These are phyloP conservation scores for Tauraco erythrolophus DNA, from an alignment of 2,113 vertebrate species.

Conservation along the genomic window DNA sequence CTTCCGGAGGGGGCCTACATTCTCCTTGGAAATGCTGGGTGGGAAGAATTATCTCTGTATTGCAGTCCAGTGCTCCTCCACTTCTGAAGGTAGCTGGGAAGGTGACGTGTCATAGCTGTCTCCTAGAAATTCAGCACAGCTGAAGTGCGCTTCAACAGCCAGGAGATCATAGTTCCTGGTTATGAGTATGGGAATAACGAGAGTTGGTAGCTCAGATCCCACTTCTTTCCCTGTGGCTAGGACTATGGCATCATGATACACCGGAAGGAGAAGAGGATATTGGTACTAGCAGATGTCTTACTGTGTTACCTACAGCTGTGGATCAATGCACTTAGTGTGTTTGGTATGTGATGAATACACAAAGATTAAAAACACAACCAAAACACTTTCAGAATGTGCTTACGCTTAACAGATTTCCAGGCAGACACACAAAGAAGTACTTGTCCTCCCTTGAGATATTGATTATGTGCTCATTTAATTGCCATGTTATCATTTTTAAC, in stretches of 20 bases:
- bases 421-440: background rate
- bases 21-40: too few relatives aligned
- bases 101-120: background rate
- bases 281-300: background rate
- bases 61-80: background rate
- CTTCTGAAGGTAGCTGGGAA: background rate
- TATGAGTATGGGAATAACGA: accelerated
- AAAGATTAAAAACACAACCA: background rate
- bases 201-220: background rate
- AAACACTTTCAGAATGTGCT: background rate
- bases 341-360: accelerated
- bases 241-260: too few relatives aligned
- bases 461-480: background rate
- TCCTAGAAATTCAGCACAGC: background rate
- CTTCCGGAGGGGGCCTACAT: too few relatives aligned
- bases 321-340: background rate
- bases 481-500: background rate
- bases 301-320: background rate
- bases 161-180: background rate
- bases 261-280: background rate
- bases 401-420: background rate
- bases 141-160: background rate
- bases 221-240: background rate
- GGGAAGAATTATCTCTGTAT: background rate
- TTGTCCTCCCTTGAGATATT: background rate